Evolutionary conservation across 2,797 vertebrate genomes (phyloP).

Genomic region (Helicolenus hilgendorfi): DNA sequence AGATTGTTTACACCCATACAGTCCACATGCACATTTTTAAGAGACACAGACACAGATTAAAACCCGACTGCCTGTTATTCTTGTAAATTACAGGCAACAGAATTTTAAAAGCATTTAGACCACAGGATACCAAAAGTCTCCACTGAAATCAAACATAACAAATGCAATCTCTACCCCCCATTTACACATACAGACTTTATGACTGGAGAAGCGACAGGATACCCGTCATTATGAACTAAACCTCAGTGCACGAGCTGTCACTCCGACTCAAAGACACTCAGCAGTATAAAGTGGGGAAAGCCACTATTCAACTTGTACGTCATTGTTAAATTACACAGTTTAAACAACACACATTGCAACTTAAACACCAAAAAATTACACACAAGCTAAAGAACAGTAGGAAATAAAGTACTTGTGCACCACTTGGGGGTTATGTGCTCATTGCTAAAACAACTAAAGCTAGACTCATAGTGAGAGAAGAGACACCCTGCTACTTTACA

Average conservation of each 20-base stretch:
- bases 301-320: not conserved
- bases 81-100: not conserved
- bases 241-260: not conserved
- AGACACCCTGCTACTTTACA: not conserved
- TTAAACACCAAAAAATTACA: not conserved
- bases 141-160: not conserved
- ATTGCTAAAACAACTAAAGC: not conserved
- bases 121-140: not conserved
- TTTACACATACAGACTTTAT: not conserved
- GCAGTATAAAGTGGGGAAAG: not conserved
- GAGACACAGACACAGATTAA: not conserved
- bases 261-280: not conserved
- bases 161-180: not conserved
- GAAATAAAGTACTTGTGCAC: not conserved
- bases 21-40: not conserved
- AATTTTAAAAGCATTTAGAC: not conserved
- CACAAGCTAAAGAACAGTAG: not conserved
- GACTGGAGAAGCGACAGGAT: not conserved
- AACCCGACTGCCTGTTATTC: not conserved
- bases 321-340: not conserved
- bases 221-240: not conserved
- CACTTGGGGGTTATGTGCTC: not conserved
- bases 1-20: not conserved
- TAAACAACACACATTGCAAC: not conserved
- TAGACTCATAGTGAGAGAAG: not conserved